A percentile compares a stretch with the other conserved stretches of the same genome.
Evolutionary conservation across 2,888 invertebrate species (phyloP).

Genomic region (Leistus spinibarbis): DNA sequence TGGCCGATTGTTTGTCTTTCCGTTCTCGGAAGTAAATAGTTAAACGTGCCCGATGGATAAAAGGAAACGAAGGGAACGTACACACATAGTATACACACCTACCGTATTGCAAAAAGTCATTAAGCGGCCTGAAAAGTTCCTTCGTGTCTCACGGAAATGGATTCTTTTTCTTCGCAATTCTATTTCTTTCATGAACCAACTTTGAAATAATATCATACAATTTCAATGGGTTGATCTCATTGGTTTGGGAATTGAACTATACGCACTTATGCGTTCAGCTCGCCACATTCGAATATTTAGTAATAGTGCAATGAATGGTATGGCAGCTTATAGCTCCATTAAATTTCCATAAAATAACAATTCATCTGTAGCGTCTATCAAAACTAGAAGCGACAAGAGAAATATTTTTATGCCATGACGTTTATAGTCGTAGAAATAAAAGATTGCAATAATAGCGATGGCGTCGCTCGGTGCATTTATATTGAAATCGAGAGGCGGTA

Average conservation of each 20-base stretch:
- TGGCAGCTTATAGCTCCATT: neutral
- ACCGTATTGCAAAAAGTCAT: slow-evolving; percentile 25
- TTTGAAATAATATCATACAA: neutral
- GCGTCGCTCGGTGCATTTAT: slow-evolving; percentile 16
- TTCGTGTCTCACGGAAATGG: neutral
- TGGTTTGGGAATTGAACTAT: neutral
- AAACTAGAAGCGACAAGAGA: neutral
- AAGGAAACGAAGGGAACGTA: slow-evolving; percentile 9
- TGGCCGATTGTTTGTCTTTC: slow-evolving; percentile 36
- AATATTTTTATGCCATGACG: neutral
- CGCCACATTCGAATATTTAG: neutral
- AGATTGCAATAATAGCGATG: slow-evolving; percentile 9
- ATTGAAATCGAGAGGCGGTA: slow-evolving; percentile 18
- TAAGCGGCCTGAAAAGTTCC: slow-evolving; percentile 5
- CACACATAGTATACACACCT: neutral
- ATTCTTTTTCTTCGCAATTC: neutral
- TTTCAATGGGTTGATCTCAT: neutral
- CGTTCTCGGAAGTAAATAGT: slow-evolving; percentile 34
- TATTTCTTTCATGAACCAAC: neutral
- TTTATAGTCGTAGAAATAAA: slow-evolving; percentile 23
- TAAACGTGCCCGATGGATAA: slow-evolving; percentile 6
- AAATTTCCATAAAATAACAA: neutral
- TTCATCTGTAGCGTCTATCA: neutral
- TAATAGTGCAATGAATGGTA: neutral
- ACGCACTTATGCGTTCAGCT: too few relatives aligned